Conservation (phyloP, 2,797 vertebrate species). For the Hipposideros larvatus region DNA sequence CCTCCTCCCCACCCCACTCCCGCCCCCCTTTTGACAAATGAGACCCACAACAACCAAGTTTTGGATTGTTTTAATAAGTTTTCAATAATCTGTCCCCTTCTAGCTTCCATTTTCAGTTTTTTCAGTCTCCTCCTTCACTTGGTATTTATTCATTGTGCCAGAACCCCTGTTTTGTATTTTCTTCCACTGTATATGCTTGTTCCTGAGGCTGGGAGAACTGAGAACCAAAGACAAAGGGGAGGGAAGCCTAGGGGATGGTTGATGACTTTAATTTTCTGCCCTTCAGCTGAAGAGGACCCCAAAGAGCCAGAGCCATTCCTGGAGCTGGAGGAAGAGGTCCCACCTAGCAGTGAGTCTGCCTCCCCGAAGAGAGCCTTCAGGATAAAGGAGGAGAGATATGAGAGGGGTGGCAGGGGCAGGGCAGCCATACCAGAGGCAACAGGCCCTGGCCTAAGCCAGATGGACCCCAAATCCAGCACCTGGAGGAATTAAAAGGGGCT, state of each 20-base stretch:
- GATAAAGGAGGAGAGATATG: neutral
- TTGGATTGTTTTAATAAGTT: neutral
- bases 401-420: neutral
- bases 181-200: neutral
- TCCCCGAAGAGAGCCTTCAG: neutral
- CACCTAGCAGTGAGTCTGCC: slow-evolving; percentile 56
- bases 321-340: slow-evolving; percentile 56
- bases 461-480: neutral
- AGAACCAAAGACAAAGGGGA: neutral
- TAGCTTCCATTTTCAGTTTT: neutral
- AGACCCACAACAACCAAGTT: neutral
- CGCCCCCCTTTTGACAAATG: neutral
- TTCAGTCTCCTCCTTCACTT: neutral
- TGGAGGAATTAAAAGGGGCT: neutral
- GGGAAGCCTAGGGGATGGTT: neutral
- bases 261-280: slow-evolving; percentile 54
- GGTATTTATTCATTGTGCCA: neutral
- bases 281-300: slow-evolving; percentile 29
- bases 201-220: neutral
- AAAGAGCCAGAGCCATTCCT: neutral
- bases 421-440: too few relatives aligned
- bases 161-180: neutral
- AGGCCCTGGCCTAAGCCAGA: neutral
- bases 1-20: too few relatives aligned
- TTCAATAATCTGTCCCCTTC: neutral